Conservation (phyloP, 1,140 invertebrate genomes). For the Apis mellifera region DNA sequence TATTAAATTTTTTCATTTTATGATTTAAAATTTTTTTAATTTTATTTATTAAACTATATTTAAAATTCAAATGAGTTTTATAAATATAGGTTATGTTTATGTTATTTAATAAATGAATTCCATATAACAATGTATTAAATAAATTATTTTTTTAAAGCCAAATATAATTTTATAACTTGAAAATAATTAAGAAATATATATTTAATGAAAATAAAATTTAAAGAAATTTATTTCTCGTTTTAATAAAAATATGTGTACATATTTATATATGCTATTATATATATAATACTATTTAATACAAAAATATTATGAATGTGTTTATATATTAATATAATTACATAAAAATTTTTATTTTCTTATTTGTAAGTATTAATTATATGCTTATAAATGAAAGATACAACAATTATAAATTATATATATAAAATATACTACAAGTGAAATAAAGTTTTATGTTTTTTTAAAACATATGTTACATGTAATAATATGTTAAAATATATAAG, state of each 20-base stretch:
- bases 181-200: background rate
- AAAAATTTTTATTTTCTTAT: background rate
- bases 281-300: background rate
- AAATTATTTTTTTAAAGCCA: background rate
- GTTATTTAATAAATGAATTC: constrained; percentile 15
- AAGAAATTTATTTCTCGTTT: background rate
- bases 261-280: background rate
- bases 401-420: background rate
- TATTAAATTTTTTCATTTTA: background rate
- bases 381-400: background rate
- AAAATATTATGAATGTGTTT: background rate
- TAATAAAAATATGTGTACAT: background rate
- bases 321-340: background rate
- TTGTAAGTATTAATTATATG: too few relatives aligned
- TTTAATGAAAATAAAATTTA: background rate
- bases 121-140: background rate
- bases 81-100: constrained; percentile 54
- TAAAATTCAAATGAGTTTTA: background rate
- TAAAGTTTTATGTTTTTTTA: background rate
- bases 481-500: background rate
- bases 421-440: background rate
- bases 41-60: background rate
- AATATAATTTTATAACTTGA: background rate
- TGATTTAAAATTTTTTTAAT: background rate
- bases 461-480: background rate